Percentiles rank a stretch among this genome's conserved stretches.
These are phyloP conservation scores for Miopithecus talapoin DNA, from an alignment of 2,797 vertebrate genomes.

Conservation along the genomic window DNA sequence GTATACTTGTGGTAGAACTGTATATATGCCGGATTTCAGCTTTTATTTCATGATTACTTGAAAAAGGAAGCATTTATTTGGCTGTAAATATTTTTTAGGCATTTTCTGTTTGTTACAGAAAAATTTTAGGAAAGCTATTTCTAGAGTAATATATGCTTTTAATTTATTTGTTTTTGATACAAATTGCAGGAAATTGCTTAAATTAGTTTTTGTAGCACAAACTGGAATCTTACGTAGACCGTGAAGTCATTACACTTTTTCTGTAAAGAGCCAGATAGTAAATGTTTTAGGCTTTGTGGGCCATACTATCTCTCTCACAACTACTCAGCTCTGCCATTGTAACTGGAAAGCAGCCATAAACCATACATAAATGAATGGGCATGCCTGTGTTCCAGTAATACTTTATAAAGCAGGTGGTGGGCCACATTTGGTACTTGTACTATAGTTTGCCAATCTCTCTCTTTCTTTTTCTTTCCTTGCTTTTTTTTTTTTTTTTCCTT, in stretches of 20 bases:
- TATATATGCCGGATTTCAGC: neutral
- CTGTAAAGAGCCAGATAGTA: neutral
- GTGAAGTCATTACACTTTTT: neutral
- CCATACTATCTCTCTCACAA: neutral
- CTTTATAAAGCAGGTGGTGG: neutral
- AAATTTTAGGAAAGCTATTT: neutral
- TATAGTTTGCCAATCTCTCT: neutral
- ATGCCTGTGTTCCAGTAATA: neutral
- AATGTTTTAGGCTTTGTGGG: neutral
- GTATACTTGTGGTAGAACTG: neutral
- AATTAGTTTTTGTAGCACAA: slow-evolving; percentile 15
- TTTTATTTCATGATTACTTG: neutral
- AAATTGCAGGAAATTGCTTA: slow-evolving; percentile 1
- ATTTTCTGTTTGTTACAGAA: slow-evolving; percentile 24
- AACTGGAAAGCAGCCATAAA: neutral
- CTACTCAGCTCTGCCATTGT: neutral
- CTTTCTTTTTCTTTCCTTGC: too few relatives aligned
- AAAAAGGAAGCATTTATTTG: slow-evolving; percentile 33
- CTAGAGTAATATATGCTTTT: slow-evolving; percentile 9
- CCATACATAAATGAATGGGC: neutral
- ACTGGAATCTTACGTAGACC: slow-evolving; percentile 6
- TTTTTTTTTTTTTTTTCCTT: too few relatives aligned
- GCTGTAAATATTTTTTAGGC: slow-evolving; percentile 16
- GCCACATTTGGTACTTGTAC: neutral
- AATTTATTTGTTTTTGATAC: slow-evolving; percentile 37